Percentiles rank a stretch among this genome's conserved stretches.
phyloP scores from a whole-genome alignment of 2,113 vertebrate genomes.

The Ciconia maguari region DNA sequence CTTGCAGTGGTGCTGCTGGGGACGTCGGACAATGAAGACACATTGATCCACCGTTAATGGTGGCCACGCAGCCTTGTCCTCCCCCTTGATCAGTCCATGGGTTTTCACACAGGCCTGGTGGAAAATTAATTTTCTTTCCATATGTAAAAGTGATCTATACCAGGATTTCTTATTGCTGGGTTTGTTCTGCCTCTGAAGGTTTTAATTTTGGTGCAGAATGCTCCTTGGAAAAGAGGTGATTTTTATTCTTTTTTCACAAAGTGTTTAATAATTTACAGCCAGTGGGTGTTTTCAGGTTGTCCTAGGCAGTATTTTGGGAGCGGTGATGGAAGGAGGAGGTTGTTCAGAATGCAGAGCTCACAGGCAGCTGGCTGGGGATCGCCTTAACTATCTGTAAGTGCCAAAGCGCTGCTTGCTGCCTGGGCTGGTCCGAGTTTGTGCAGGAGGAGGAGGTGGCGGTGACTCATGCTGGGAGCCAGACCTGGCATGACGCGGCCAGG shows the following conservation, averaged over 20 bases:
- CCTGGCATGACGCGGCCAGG: not conserved
- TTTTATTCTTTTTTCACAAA: not conserved
- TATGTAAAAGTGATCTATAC: not conserved
- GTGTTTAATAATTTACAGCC: not conserved
- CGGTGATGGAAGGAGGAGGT: not conserved
- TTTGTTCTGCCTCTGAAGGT: not conserved
- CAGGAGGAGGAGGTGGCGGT: not conserved
- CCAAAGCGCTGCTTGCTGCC: not conserved
- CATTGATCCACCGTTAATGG: not conserved
- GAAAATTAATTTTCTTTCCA: not conserved
- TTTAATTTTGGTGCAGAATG: not conserved
- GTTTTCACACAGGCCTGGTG: not conserved
- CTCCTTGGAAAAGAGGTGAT: not conserved
- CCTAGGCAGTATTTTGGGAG: not conserved
- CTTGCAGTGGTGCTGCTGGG: not conserved
- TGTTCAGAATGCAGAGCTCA: not conserved
- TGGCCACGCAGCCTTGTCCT: not conserved
- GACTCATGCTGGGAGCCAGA: not conserved
- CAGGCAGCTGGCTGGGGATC: not conserved
- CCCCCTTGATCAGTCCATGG: not conserved
- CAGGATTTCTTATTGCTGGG: not conserved
- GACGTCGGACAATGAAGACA: rapidly evolving
- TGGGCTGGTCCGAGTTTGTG: not conserved
- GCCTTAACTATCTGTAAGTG: not conserved
- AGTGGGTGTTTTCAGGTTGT: not conserved